These are phyloP conservation scores for Equus przewalskii DNA, from an alignment of 2,113 vertebrate species.

Conservation along the genomic window DNA sequence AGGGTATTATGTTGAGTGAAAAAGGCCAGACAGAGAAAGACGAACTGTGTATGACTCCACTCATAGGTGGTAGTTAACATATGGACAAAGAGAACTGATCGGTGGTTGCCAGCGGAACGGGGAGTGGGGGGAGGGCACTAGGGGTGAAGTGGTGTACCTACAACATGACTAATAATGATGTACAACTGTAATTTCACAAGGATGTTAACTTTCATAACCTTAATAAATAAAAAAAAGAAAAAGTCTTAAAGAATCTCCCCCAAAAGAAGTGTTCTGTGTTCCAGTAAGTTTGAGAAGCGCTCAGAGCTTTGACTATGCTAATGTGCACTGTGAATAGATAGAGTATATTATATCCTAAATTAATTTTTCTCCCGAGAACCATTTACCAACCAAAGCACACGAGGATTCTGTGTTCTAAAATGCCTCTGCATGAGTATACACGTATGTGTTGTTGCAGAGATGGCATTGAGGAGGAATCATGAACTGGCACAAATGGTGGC, in stretches of 20 bases:
- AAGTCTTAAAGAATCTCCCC: neutral
- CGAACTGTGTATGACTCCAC: no score
- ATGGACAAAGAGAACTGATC: no score
- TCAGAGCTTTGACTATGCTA: neutral
- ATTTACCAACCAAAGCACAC: neutral
- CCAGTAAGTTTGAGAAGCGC: conserved; percentile 1
- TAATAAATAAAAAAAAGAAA: neutral
- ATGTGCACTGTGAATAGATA: neutral
- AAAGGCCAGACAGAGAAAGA: no score
- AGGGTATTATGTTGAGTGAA: no score
- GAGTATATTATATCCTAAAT: neutral
- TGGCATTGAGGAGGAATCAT: neutral
- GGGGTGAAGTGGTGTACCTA: no score
- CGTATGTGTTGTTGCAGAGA: neutral
- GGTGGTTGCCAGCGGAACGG: no score
- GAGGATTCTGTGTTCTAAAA: neutral
- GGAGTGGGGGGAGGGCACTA: no score
- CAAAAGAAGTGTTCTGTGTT: neutral
- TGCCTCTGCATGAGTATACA: neutral
- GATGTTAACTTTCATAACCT: no score
- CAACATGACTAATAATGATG: no score
- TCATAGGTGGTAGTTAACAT: no score
- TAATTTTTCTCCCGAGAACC: neutral
- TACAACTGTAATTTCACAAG: no score
- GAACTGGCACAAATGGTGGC: neutral